Conservation (phyloP, 2,888 invertebrate species). For the Drosophila mettleri region DNA sequence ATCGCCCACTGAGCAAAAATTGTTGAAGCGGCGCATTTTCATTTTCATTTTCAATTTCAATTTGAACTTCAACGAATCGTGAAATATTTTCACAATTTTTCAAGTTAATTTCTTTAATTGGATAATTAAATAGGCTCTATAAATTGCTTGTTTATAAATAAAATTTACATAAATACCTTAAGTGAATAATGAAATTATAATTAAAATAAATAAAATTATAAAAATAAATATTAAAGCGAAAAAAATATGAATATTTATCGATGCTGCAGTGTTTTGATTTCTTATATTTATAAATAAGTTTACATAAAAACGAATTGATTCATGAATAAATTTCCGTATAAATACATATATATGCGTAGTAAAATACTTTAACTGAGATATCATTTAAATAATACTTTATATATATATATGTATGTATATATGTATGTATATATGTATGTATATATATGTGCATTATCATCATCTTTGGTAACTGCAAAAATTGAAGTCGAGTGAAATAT, state of each 20-base stretch:
- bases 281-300: neutral
- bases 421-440: neutral
- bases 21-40: slow-evolving; percentile 31
- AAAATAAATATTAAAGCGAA: slow-evolving; percentile 37
- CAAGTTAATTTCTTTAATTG: slow-evolving; percentile 67
- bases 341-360: neutral
- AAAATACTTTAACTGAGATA: neutral
- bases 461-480: slow-evolving; percentile 17
- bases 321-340: neutral
- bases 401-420: neutral
- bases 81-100: slow-evolving; percentile 55
- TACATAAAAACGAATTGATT: slow-evolving; percentile 11
- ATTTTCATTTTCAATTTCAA: slow-evolving; percentile 18
- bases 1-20: slow-evolving; percentile 3
- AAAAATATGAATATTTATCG: slow-evolving; percentile 26
- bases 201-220: slow-evolving; percentile 21
- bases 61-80: slow-evolving; percentile 28
- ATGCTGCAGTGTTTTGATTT: neutral
- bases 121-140: slow-evolving; percentile 69
- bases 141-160: slow-evolving; percentile 53
- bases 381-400: neutral
- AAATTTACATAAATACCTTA: slow-evolving; percentile 63
- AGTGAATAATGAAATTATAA: slow-evolving; percentile 53
- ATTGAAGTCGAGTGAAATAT: slow-evolving; percentile 63
- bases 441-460: neutral